Base-by-base conservation (phyloP, 2,888 invertebrate species). In the Apotomis turbidana region DNA sequence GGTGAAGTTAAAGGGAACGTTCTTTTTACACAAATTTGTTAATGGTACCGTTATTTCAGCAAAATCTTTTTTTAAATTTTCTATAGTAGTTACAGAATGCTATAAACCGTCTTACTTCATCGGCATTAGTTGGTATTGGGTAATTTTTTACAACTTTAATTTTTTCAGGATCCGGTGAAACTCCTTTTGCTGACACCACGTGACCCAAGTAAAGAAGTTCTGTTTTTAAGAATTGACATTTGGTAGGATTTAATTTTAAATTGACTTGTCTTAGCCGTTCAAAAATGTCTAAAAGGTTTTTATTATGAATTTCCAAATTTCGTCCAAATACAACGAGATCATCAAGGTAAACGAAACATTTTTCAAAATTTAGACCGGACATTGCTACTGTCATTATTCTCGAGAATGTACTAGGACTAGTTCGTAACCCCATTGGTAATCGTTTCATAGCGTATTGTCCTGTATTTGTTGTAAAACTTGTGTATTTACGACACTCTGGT, bases 141-240 rank as follows among this genome's bases (percentile, higher is more conserved):
- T 68, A 68, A 13, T 68, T 68, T 10, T 58, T 59, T 46, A 68
- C 12, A 9, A 46, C n/a, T 51, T 36, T 38, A 36, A 60, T 60
- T 41, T 68, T 59, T 36, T 51, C 41, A 4, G 59, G 58, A 36
- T 68, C 68, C 15, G 60, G 59, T 38, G 46, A 68, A 49, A 60
- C 49, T 51, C 51, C 59, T 36, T 68, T 36, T 38, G 27, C 36
- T 12, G 60, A 60, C 4, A 60, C 60, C 38, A 52, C 15, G n/a
- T 61, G 71, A 9, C 71, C 71, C 15, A 71, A 51, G 57, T 71
- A 71, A 10, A 49, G 49, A 49, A 49, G 49, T 49, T 49, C 49
- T 10, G 49, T 49, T 49, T 49, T 49, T 10, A 49, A 49, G 10
- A 49, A 49, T 49, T 49, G 49, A 10, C 49, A 49, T 49, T 49